phyloP scores from a whole-genome alignment of 2,888 invertebrate species.

The Frankliniella intonsa region DNA sequence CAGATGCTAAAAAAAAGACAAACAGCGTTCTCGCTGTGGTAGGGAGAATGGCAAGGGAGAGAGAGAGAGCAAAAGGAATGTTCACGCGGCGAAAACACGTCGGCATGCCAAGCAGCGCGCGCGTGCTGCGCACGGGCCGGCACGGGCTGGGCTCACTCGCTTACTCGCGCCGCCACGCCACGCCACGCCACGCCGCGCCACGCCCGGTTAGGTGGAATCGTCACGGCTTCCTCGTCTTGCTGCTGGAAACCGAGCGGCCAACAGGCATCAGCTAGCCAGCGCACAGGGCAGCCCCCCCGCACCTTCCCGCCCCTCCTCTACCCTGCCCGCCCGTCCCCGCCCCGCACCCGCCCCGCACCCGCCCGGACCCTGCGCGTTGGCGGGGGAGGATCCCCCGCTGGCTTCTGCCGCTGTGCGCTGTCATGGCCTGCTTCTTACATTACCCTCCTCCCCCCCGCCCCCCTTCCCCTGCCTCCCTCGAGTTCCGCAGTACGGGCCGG shows the following conservation, averaged over 20 bases:
- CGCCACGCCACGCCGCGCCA: background rate
- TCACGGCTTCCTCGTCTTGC: background rate
- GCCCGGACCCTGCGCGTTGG: background rate
- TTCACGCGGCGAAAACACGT: no score
- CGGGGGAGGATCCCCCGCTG: background rate
- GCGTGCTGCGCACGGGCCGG: no score
- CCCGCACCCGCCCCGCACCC: background rate
- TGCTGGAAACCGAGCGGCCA: background rate
- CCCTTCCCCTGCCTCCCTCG: background rate
- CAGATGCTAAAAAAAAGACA: no score
- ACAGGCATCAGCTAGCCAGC: background rate
- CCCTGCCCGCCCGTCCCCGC: background rate
- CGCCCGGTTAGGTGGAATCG: background rate
- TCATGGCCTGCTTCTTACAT: background rate
- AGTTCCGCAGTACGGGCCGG: background rate
- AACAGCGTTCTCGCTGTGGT: no score
- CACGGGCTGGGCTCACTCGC: no score
- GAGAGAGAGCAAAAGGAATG: no score
- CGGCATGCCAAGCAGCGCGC: no score
- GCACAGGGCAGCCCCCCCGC: background rate
- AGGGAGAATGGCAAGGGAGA: no score
- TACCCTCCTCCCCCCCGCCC: background rate
- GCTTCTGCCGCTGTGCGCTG: background rate
- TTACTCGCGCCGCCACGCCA: background rate
- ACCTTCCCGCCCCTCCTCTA: background rate